phyloP scores from a whole-genome alignment of 2,888 invertebrate species.

The Osmoderma eremita region DNA sequence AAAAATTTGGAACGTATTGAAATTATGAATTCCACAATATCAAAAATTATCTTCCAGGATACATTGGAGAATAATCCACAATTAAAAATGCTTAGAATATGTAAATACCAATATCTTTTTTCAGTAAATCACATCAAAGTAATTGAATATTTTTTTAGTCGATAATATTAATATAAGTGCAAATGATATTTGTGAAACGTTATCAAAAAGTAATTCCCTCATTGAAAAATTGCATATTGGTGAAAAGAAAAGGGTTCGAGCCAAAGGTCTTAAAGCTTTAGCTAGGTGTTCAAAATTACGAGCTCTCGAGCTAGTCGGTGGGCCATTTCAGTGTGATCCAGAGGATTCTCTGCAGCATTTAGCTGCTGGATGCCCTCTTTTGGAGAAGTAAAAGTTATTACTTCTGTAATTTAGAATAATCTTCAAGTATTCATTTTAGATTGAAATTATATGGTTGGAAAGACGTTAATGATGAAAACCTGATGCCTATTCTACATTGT shows the following conservation, averaged over 20 bases:
- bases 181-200: constrained; percentile 54
- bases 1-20: constrained; percentile 49
- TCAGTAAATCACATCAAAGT: not conserved
- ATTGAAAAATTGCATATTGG: constrained; percentile 53
- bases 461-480: constrained; percentile 54
- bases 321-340: constrained; percentile 53
- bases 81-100: constrained; percentile 50
- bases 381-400: constrained; percentile 51
- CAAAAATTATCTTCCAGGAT: constrained; percentile 51
- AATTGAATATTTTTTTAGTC: constrained; percentile 46
- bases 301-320: constrained; percentile 50
- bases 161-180: constrained; percentile 54
- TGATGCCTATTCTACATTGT: constrained; percentile 54
- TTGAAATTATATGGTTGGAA: constrained; percentile 55
- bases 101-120: constrained; percentile 45
- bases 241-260: constrained; percentile 52
- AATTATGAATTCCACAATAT: constrained; percentile 52
- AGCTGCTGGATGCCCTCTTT: constrained; percentile 54
- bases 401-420: not conserved
- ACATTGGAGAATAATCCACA: constrained; percentile 51
- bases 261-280: constrained; percentile 52
- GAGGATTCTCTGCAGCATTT: constrained; percentile 55
- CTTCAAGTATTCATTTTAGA: constrained; percentile 44
- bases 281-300: constrained; percentile 53
- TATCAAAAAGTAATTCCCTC: constrained; percentile 51